Conservation (phyloP, 2,797 vertebrate species). For the Silurus lanzhouensis region DNA sequence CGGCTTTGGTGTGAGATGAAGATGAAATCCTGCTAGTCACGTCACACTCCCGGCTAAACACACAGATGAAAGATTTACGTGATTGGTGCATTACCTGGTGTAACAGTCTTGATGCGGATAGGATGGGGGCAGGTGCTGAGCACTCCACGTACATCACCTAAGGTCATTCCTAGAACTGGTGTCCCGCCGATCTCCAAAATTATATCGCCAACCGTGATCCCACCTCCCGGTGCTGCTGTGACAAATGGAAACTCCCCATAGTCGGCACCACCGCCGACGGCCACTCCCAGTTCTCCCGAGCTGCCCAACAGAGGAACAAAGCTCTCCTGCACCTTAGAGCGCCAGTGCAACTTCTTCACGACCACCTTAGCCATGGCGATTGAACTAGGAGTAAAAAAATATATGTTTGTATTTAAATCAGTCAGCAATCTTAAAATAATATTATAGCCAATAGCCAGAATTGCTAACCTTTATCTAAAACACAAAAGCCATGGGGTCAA, state of each 20-base stretch:
- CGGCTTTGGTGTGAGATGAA: background rate
- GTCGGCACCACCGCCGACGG: conserved; percentile 76
- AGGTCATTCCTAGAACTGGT: conserved; percentile 77
- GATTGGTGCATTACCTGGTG: conserved; percentile 66
- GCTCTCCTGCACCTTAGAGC: conserved; percentile 78
- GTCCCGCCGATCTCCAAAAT: conserved; percentile 79
- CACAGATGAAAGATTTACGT: background rate
- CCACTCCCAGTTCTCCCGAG: conserved; percentile 75
- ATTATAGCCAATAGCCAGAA: conserved; percentile 7
- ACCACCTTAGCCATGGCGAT: conserved; percentile 76
- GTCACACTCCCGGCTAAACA: background rate
- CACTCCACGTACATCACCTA: conserved; percentile 78
- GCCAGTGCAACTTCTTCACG: conserved; percentile 80
- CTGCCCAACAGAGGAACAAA: conserved; percentile 71
- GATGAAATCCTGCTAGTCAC: conserved; percentile 7
- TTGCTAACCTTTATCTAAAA: conserved; percentile 24
- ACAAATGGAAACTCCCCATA: conserved; percentile 79
- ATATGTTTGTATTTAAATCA: conserved; percentile 22
- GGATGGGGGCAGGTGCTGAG: conserved; percentile 78
- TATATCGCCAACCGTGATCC: conserved; percentile 74
- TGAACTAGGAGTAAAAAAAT: conserved; percentile 36
- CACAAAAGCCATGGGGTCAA: conserved; percentile 38
- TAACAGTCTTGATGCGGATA: conserved; percentile 79
- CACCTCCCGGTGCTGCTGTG: conserved; percentile 72
- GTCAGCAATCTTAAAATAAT: background rate